Percentiles rank a stretch among this genome's conserved stretches.
phyloP scores from a whole-genome alignment of 2,888 invertebrate genomes.

The Cecidostiba fungosa region DNA sequence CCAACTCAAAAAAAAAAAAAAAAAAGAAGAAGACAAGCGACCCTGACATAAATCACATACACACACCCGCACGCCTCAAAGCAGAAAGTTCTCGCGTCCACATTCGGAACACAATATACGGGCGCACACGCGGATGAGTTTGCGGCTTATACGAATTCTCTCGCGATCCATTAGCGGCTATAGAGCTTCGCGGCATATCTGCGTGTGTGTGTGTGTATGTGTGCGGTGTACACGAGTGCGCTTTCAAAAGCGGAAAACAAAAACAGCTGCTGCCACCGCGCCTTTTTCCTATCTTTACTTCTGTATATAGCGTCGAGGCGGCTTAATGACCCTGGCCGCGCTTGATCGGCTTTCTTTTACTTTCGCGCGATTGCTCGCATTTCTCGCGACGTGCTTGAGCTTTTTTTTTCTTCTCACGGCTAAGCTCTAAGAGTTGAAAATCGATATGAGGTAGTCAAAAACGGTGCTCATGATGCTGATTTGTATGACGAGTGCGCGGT shows the following conservation, averaged over 20 bases:
- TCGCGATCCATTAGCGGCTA: slow-evolving; percentile 48
- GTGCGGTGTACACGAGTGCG: neutral
- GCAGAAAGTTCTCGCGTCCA: slow-evolving; percentile 42
- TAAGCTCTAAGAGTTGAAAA: neutral
- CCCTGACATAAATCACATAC: slow-evolving; percentile 51
- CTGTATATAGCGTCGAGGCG: neutral
- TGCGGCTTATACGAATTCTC: slow-evolving; percentile 49
- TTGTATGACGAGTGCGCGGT: no score
- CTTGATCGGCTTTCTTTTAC: slow-evolving; percentile 43
- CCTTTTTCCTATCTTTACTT: neutral
- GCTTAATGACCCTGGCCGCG: slow-evolving; percentile 39
- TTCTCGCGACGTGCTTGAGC: neutral
- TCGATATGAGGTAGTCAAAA: neutral
- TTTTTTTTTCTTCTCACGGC: neutral
- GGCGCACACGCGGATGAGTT: neutral
- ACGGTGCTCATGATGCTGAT: neutral
- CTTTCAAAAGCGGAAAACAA: neutral
- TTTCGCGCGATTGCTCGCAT: slow-evolving; percentile 6
- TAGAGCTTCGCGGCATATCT: neutral
- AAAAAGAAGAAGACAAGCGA: neutral
- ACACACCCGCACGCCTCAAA: neutral
- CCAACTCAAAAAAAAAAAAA: neutral
- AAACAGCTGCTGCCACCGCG: neutral
- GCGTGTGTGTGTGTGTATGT: neutral
- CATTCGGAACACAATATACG: slow-evolving; percentile 25